These are phyloP conservation scores for Leptopilina drosophilae DNA, from an alignment of 2,888 invertebrate genomes.

Conservation along the genomic window DNA sequence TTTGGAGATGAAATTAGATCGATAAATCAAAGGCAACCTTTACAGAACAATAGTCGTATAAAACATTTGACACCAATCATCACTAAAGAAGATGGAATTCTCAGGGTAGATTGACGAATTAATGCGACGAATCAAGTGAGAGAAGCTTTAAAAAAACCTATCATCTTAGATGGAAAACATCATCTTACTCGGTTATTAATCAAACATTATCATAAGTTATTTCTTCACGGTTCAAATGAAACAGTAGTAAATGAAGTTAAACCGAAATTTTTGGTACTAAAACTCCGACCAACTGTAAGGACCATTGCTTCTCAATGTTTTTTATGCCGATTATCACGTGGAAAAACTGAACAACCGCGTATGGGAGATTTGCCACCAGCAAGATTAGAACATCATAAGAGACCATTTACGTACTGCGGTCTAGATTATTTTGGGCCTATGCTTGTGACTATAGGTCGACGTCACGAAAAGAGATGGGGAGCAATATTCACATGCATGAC, in stretches of 20 bases:
- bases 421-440: conserved; percentile 57
- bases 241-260: conserved; percentile 50
- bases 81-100: conserved; percentile 27
- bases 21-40: conserved; percentile 18
- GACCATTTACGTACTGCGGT: conserved; percentile 49
- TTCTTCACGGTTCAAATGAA: conserved; percentile 33
- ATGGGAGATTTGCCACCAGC: conserved; percentile 36
- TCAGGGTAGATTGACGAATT: conserved; percentile 36
- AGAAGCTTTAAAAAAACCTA: conserved; percentile 53
- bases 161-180: conserved; percentile 55
- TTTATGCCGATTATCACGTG: conserved; percentile 2
- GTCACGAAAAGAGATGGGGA: conserved; percentile 57
- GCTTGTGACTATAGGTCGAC: conserved; percentile 48
- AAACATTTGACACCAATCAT: conserved; percentile 37
- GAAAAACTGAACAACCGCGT: conserved; percentile 42
- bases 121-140: conserved; percentile 22
- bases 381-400: conserved; percentile 42
- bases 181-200: conserved; percentile 50
- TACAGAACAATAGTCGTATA: conserved; percentile 30
- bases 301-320: conserved; percentile 17
- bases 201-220: conserved; percentile 43
- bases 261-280: conserved; percentile 48
- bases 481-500: conserved; percentile 58
- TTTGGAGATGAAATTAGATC: conserved; percentile 23
- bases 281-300: conserved; percentile 44